A percentile compares a stretch with the other conserved stretches of the same genome.
Conservation (phyloP, 35 echinoderm and acorn worm species). For the Lytechinus pictus region DNA sequence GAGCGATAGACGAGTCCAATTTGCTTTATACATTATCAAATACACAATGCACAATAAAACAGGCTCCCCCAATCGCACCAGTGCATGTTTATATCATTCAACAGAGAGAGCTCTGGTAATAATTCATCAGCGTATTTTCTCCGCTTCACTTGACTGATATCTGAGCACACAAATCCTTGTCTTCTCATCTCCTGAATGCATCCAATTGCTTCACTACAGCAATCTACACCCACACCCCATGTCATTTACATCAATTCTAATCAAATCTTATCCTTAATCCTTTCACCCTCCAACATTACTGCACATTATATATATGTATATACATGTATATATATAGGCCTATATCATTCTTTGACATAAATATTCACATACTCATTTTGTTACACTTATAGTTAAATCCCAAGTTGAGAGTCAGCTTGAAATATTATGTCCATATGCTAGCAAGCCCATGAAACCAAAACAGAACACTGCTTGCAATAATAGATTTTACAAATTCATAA, state of each 20-base stretch:
- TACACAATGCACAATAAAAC: slow-evolving; percentile 27
- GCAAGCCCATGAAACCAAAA: too few species aligned
- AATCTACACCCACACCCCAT: neutral
- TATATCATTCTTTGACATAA: too few species aligned
- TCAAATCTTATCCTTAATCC: neutral
- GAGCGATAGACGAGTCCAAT: slow-evolving; percentile 34
- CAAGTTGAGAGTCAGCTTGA: too few species aligned
- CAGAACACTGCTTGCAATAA: too few species aligned
- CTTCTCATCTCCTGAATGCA: neutral
- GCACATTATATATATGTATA: too few species aligned
- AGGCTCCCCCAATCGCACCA: neutral
- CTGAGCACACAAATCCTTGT: slow-evolving; percentile 24
- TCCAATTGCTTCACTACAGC: neutral
- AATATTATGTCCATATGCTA: too few species aligned
- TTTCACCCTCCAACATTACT: too few species aligned
- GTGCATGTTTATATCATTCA: slow-evolving; percentile 45
- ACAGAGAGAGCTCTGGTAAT: slow-evolving; percentile 34
- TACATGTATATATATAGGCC: too few species aligned
- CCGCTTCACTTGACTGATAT: slow-evolving; percentile 21
- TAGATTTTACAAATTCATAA: too few species aligned
- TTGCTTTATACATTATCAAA: slow-evolving; percentile 43
- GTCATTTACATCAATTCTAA: neutral
- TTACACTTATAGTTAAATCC: too few species aligned
- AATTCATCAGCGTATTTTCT: slow-evolving; percentile 43
- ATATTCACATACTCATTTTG: too few species aligned